These are phyloP conservation scores for Xanthorhoe spadicearia DNA, from an alignment of 2,888 invertebrate species.

Conservation along the genomic window DNA sequence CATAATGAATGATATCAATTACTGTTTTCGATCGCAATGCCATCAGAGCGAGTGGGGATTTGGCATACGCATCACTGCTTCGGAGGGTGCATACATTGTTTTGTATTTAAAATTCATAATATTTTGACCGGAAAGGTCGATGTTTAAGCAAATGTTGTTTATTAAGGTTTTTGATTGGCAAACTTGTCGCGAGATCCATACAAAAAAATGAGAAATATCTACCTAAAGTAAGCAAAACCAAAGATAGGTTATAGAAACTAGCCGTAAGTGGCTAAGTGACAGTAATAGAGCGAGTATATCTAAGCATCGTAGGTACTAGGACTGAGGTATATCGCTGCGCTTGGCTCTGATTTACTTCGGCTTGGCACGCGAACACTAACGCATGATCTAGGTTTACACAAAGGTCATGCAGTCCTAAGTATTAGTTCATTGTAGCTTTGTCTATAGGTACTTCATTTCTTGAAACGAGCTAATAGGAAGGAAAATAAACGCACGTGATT, in stretches of 20 bases:
- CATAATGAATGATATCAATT: neutral
- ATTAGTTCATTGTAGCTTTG: neutral
- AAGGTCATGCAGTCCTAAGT: neutral
- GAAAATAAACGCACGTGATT: too few relatives aligned
- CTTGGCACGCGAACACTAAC: slow-evolving; percentile 30
- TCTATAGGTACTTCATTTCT: too few relatives aligned
- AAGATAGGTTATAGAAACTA: too few relatives aligned
- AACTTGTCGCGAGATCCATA: too few relatives aligned
- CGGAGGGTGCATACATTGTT: neutral
- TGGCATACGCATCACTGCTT: neutral
- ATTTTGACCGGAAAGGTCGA: neutral
- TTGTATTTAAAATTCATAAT: neutral
- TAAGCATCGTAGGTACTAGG: slow-evolving; percentile 16
- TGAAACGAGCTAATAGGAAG: too few relatives aligned
- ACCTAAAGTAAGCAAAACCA: too few relatives aligned
- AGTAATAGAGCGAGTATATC: slow-evolving; percentile 19
- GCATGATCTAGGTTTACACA: neutral
- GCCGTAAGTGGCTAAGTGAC: slow-evolving; percentile 3
- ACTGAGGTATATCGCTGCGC: slow-evolving; percentile 25
- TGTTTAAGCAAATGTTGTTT: neutral
- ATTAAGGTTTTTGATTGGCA: too few relatives aligned
- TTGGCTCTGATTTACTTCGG: slow-evolving; percentile 37
- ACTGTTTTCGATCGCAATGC: neutral
- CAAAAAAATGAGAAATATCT: too few relatives aligned
- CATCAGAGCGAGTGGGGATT: neutral